Percentiles rank a stretch among this genome's conserved stretches.
Conservation (phyloP, 2,888 invertebrate genomes). For the Erynnis tages region DNA sequence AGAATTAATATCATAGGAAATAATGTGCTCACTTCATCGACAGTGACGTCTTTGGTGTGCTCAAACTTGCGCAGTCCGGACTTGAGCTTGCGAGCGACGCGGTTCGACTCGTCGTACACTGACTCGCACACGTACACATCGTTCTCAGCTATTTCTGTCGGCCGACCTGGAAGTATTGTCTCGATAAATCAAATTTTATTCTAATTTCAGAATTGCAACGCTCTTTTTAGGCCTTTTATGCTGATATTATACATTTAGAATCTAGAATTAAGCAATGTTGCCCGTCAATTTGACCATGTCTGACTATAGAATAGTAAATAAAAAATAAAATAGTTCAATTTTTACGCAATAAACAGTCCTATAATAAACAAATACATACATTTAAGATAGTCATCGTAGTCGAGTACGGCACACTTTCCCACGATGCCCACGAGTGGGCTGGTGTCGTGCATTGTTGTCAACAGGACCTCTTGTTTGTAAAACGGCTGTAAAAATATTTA, state of each 20-base stretch:
- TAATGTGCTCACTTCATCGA: slow-evolving; percentile 86
- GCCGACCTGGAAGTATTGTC: slow-evolving; percentile 84
- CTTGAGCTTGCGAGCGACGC: slow-evolving; percentile 87
- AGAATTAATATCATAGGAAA: neutral
- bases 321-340: too few species aligned
- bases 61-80: slow-evolving; percentile 90
- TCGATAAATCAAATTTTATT: too few species aligned
- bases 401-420: slow-evolving; percentile 94
- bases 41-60: slow-evolving; percentile 91
- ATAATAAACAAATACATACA: slow-evolving; percentile 78
- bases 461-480: slow-evolving; percentile 96
- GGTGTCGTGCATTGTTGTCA: slow-evolving; percentile 95
- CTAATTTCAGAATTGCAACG: too few species aligned
- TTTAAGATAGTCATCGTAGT: slow-evolving; percentile 93
- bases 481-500: slow-evolving; percentile 86
- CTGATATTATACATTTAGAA: too few species aligned
- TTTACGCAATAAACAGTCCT: too few species aligned
- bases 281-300: too few species aligned
- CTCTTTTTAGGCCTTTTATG: too few species aligned
- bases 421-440: slow-evolving; percentile 95
- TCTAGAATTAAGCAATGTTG: too few species aligned
- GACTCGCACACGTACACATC: slow-evolving; percentile 97
- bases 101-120: slow-evolving; percentile 93
- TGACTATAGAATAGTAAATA: too few species aligned
- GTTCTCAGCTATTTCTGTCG: slow-evolving; percentile 95